These are phyloP conservation scores for Puma concolor DNA, from an alignment of 2,113 vertebrate species.

Conservation along the genomic window DNA sequence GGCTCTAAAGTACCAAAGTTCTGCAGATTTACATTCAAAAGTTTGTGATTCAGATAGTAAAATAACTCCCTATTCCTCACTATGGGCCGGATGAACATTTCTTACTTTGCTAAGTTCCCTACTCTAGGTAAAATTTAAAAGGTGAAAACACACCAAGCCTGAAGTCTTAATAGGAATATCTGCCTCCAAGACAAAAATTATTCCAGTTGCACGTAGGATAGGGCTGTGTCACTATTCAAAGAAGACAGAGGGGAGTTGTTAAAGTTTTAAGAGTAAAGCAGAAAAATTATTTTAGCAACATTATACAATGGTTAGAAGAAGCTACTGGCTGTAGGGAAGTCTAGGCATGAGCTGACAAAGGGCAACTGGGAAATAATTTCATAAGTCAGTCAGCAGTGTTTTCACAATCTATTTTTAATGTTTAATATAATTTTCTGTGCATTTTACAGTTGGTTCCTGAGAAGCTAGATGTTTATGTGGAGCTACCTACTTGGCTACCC, in stretches of 20 bases:
- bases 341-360: background rate
- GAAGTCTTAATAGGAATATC: background rate
- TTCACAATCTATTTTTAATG: conserved; percentile 10
- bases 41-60: background rate
- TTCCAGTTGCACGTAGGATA: background rate
- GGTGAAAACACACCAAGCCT: background rate
- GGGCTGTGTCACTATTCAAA: background rate
- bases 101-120: background rate
- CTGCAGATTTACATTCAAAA: background rate
- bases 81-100: background rate
- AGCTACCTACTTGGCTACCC: background rate
- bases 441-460: background rate
- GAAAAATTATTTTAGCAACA: conserved; percentile 29
- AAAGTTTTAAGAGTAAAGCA: conserved; percentile 14
- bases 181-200: background rate
- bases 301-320: background rate
- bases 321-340: background rate
- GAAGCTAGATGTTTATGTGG: background rate
- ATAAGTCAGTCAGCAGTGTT: background rate
- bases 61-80: background rate
- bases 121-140: background rate
- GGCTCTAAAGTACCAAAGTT: background rate
- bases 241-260: background rate
- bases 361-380: background rate
- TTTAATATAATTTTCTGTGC: background rate